These are phyloP conservation scores for Cheilosia impressa DNA, from an alignment of 2,888 invertebrate genomes.

Conservation along the genomic window DNA sequence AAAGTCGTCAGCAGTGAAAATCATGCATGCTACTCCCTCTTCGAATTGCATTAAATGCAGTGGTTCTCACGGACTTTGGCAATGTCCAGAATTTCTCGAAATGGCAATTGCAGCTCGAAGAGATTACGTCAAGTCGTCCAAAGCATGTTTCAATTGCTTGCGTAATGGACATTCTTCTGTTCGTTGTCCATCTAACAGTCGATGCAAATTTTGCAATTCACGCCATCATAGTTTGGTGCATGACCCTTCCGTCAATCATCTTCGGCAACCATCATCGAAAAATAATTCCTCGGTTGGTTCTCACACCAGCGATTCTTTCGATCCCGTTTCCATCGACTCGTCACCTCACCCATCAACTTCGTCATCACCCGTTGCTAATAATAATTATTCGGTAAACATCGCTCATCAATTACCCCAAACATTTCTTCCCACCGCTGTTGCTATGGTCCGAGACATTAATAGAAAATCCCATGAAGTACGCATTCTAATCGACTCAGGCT, in stretches of 20 bases:
- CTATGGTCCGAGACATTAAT: too few relatives aligned
- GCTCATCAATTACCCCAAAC: too few relatives aligned
- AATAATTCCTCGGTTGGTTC: neutral
- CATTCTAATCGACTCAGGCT: too few relatives aligned
- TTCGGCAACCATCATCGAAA: neutral
- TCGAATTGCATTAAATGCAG: neutral
- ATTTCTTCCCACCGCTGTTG: too few relatives aligned
- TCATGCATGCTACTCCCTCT: neutral
- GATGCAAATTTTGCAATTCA: neutral
- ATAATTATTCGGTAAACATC: too few relatives aligned
- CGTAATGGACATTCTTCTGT: neutral
- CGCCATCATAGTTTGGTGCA: constrained; percentile 14
- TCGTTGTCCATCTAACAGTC: constrained; percentile 1
- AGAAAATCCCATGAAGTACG: too few relatives aligned
- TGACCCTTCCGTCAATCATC: neutral
- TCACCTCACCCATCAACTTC: too few relatives aligned
- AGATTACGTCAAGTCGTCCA: neutral
- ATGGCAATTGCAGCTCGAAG: neutral
- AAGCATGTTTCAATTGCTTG: too few relatives aligned
- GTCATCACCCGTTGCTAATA: too few relatives aligned
- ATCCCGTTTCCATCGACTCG: too few relatives aligned
- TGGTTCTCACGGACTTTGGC: too few relatives aligned
- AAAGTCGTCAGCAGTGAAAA: neutral
- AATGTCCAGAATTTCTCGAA: neutral
- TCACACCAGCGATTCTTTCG: neutral